Base-by-base conservation (phyloP, 2,797 vertebrate genomes). In the Allobates femoralis region DNA sequence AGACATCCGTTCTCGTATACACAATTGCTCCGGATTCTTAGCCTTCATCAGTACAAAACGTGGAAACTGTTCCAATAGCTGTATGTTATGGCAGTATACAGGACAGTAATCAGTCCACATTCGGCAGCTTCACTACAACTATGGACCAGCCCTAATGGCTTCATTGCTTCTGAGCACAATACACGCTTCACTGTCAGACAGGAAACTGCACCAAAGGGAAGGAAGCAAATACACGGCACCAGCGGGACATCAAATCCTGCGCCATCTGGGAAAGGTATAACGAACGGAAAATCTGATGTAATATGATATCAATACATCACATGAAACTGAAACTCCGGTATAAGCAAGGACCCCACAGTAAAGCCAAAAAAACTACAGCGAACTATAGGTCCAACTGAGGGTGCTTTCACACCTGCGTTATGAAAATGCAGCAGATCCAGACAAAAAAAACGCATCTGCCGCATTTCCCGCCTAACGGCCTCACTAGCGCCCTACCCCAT, bases 181-280 rank as follows among this genome's bases (percentile, higher is more conserved):
- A 11, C 37, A 41, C 41, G 69, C 37, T 15, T n/a, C 28, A 46
- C 69, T 8, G 21, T 73, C 69, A n/a, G 23, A 71, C 69, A 73
- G 69, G 69, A 73, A 73, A 46, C 37, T 46, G 69, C 69, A 46
- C 69, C 69, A 73, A 26, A 41, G 37, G 69, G 69, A 73, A 73
- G 69, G 69, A 73, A 73, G 37, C 23, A 5, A n/a, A 23, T 3
- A 7, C 16, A 67, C 32, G 16, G 64, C 21, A 46, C 69, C 37
- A 73, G 69, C 10, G 23, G 69, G 69, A 73, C 21, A 46, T 41
- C 69, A 46, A 69, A 69, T 37, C 66, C 30, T 21, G 18, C 66
- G 32, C 66, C 66, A 69, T 21, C 66, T 34, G 66, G 67, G 37
- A 37, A 18, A 37, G 23, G 41, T 34, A 41, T 12, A 37, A 41